These are phyloP conservation scores for Gortyna flavago DNA, from an alignment of 2,888 invertebrate species.

Conservation along the genomic window DNA sequence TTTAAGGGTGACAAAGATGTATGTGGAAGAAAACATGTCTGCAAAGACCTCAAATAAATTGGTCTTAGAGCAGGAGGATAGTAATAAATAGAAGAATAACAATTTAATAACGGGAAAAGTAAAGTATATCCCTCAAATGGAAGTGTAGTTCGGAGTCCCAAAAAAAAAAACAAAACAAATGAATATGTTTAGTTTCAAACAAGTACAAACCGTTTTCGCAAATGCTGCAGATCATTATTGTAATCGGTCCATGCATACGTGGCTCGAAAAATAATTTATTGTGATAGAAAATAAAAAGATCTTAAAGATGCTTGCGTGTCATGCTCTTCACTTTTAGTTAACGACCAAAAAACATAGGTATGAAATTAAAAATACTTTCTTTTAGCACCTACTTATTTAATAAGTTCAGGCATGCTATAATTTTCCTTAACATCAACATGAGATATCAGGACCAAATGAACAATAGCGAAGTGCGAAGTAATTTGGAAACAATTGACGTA, in stretches of 20 bases:
- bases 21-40: too few relatives aligned
- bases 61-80: too few relatives aligned
- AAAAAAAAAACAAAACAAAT: neutral
- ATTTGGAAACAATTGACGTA: constrained; percentile 32
- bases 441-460: neutral
- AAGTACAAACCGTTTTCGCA: neutral
- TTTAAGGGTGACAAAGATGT: too few relatives aligned
- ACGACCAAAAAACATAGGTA: neutral
- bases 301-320: neutral
- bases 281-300: neutral
- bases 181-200: neutral
- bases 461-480: neutral
- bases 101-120: too few relatives aligned
- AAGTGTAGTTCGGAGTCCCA: neutral
- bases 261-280: neutral
- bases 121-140: neutral
- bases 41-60: too few relatives aligned
- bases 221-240: constrained; percentile 13
- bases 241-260: neutral
- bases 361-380: neutral
- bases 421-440: neutral
- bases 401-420: neutral
- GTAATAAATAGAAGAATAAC: too few relatives aligned
- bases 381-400: too few relatives aligned
- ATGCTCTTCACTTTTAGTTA: neutral